A percentile compares a stretch with the other conserved stretches of the same genome.
phyloP scores from a whole-genome alignment of 1,140 invertebrate genomes.

The Musca domestica region DNA sequence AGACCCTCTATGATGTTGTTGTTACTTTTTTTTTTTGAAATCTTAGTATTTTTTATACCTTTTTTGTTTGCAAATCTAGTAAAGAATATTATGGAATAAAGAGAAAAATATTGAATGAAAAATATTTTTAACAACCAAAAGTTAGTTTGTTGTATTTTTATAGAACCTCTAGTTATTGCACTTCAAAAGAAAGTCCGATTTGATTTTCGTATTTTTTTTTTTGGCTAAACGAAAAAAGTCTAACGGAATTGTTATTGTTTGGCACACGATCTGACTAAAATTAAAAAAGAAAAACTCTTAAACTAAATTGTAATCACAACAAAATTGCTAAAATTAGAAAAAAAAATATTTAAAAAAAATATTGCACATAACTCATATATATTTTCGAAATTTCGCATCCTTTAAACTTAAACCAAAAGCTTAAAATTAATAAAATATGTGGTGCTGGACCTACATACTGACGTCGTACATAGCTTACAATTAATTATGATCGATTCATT shows the following conservation, averaged over 20 bases:
- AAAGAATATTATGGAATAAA: background rate
- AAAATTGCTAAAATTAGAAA: background rate
- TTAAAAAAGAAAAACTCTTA: background rate
- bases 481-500: too few relatives aligned
- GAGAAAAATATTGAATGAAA: background rate
- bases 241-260: slow-evolving; percentile 3
- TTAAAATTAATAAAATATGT: too few relatives aligned
- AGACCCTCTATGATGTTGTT: background rate
- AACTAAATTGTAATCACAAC: slow-evolving; percentile 4
- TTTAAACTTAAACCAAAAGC: too few relatives aligned
- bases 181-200: background rate
- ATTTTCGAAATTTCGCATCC: too few relatives aligned
- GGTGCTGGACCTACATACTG: too few relatives aligned
- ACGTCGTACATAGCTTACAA: too few relatives aligned
- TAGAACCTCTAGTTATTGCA: slow-evolving; percentile 1
- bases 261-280: slow-evolving; percentile 6
- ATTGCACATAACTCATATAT: too few relatives aligned
- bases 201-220: background rate
- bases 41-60: background rate
- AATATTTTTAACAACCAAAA: background rate
- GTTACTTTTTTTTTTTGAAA: background rate
- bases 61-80: background rate
- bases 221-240: background rate
- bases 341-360: too few relatives aligned
- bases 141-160: too few relatives aligned